Base-by-base conservation (phyloP, 2,113 vertebrate genomes). In the Ptilonorhynchus violaceus region DNA sequence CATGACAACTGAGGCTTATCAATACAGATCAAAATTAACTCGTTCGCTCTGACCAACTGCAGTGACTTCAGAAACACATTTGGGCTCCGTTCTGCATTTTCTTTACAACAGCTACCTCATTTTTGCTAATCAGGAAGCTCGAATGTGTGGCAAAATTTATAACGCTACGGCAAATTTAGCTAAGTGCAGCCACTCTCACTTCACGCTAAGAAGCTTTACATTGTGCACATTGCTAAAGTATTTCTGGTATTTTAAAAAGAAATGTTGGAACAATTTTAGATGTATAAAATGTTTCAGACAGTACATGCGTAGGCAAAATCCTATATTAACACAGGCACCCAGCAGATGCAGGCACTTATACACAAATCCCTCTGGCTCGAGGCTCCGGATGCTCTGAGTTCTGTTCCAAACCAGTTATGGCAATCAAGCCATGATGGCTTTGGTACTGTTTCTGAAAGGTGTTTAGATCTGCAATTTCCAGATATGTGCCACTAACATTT, bases 331-430 rank as follows among this genome's bases (percentile, higher is more conserved):
- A 24, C 21, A 77, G 12, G 60, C 56, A 58, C 28, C 24, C 15
- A 66, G 21, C 30, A 86, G n/a, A 53, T 0, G 0, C 3, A 70
- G 63, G 42, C 4, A 30, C 1, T 67, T 60, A 3, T 2, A 14
- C 4, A 30, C 3, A 60, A 69, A 77, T 49, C 59, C 49, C 2
- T 5, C 20, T 67, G 53, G 10, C 35, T 76, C 33, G 39, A 73
- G 58, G 6, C 11, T 56, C 87, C 1, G 13, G 31, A 3, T 58
- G 11, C 20, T 58, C 2, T 1, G 8, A 89, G n/a, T 10, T 35
- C 52, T 75, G 33, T 46, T 85, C 33, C 33, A 44, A 1, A 30
- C 15, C 58, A 68, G 11, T 12, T 6, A 30, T 7, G 31, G 37
- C 11, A 87, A 70, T 28, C 35, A 69, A 85, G n/a, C 7, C 70